Base-by-base conservation (phyloP, 1,140 invertebrate genomes). In the Drosophila mauritiana region DNA sequence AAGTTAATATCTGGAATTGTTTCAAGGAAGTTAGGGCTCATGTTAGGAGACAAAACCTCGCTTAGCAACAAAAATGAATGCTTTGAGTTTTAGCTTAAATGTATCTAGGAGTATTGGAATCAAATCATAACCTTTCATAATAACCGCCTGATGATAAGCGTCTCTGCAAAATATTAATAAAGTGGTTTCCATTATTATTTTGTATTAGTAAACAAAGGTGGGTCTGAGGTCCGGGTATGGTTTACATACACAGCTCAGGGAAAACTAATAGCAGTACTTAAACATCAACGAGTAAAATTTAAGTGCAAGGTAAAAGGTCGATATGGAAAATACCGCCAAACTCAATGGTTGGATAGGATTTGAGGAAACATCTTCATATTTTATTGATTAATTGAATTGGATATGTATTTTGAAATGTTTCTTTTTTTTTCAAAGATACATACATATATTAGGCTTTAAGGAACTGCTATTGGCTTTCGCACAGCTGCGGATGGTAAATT, bases 111-210 rank as follows among this genome's bases (percentile, higher is more conserved):
- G 48, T 53, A 70, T 74, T 63, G 78, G 84, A 89, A 91, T 86
- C 78, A 91, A 91, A 91, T 90, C 70, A 91, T 91, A 91, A 91
- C 90, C 90, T 91, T 91, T 91, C 90, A 91, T 91, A 91, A 91
- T 91, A 91, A 91, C 90, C 90, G 90, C 83, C 86, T 91, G 90
- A 90, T 91, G 90, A 91, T 91, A 91, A 91, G 90, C 90, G 90
- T 89, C 90, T 91, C 90, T 91, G 90, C 90, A 91, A 91, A 91
- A 91, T 91, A 91, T 91, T 91, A 91, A 91, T 91, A 91, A 91
- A 91, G 73, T 91, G 77, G 64, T 84, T 76, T 84, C 55, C 78
- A 90, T 89, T 89, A 89, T 89, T 89, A 89, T 89, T 80, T 79
- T 65, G 67, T 88, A 90, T 91, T 90, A 89, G 85, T 89, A 78